phyloP scores from a whole-genome alignment of 2,797 vertebrate species.

The Hippopotamyrus pictus region DNA sequence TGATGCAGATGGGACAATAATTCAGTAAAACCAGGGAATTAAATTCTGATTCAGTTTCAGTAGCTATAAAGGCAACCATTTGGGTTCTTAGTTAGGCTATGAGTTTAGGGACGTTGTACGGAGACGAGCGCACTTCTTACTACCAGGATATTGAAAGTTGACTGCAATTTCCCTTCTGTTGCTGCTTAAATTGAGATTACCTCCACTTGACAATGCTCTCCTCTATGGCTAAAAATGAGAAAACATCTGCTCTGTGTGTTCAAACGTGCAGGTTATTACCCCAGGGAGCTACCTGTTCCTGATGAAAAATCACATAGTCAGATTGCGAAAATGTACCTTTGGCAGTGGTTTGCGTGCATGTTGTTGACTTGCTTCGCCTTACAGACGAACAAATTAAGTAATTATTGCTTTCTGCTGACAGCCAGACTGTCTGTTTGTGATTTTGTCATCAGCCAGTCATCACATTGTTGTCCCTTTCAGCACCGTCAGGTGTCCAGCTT shows the following conservation, averaged over 20 bases:
- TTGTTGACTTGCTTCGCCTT: background rate
- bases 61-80: background rate
- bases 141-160: background rate
- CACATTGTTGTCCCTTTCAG: background rate
- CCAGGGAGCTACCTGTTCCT: background rate
- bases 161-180: conserved; percentile 2
- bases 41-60: background rate
- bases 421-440: background rate
- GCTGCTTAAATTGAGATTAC: conserved; percentile 11
- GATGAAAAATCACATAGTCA: conserved; percentile 1
- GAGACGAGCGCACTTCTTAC: background rate
- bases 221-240: background rate
- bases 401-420: conserved; percentile 7
- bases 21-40: conserved; percentile 1
- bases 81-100: background rate
- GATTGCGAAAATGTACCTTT: background rate
- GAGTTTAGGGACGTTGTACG: background rate
- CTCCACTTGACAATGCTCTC: conserved; percentile 2
- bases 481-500: background rate
- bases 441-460: background rate
- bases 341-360: background rate
- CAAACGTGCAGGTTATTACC: conserved; percentile 1
- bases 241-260: background rate
- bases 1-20: conserved; percentile 8
- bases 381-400: background rate